Conservation (phyloP, 2,888 invertebrate species). For the Habroteleia sp. region DNA sequence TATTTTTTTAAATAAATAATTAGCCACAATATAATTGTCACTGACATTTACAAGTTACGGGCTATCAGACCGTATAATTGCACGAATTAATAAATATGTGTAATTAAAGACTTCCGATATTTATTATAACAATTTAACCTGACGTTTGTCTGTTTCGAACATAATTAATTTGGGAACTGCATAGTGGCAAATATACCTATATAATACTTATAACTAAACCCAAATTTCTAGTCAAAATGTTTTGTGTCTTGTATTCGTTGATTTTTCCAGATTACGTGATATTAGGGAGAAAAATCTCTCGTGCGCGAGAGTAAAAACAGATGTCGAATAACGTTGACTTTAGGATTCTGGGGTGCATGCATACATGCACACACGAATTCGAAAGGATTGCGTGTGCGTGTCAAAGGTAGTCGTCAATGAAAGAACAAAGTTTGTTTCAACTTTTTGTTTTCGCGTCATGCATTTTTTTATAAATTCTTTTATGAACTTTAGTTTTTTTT, state of each 20-base stretch:
- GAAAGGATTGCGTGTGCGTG: constrained; percentile 1
- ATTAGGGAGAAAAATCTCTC: constrained; percentile 24
- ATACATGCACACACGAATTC: no score
- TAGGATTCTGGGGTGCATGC: no score
- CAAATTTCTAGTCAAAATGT: constrained; percentile 19
- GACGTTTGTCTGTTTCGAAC: no score
- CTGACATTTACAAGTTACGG: constrained; percentile 35
- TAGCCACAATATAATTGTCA: constrained; percentile 11
- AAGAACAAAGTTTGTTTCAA: constrained; percentile 5
- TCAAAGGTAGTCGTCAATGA: constrained; percentile 21
- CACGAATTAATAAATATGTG: no score
- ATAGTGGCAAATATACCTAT: no score
- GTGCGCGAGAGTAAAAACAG: constrained; percentile 34
- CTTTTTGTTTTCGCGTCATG: not conserved
- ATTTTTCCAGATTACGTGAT: constrained; percentile 26
- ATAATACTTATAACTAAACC: not conserved
- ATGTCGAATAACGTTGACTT: constrained; percentile 40
- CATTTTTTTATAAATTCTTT: no score
- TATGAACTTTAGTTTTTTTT: no score
- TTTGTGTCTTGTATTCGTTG: constrained; percentile 9
- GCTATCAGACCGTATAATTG: constrained; percentile 9
- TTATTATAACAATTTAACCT: no score
- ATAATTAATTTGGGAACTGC: no score
- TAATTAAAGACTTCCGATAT: no score
- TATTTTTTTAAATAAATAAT: constrained; percentile 25